Conservation (phyloP, 2,888 invertebrate species). For the Unio delphinus region DNA sequence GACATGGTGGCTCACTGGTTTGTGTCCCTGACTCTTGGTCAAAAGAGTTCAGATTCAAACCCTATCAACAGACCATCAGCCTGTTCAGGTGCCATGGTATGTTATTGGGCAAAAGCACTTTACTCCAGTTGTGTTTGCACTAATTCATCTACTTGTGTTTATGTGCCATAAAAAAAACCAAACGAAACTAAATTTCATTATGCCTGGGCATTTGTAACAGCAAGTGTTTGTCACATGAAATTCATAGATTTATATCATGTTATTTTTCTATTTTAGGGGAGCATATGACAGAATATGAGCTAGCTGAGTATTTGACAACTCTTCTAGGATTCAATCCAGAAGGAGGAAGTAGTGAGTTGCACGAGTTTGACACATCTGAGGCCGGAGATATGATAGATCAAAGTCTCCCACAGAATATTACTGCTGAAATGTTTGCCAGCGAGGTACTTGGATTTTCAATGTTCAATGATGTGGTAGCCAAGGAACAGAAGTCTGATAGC, state of each 20-base stretch:
- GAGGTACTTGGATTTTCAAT: conserved; percentile 68
- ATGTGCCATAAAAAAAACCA: no score
- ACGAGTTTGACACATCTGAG: conserved; percentile 56
- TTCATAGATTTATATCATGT: neutral
- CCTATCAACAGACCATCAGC: no score
- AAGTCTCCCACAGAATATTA: conserved; percentile 65
- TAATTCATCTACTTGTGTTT: no score
- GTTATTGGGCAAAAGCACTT: no score
- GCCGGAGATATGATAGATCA: conserved; percentile 66
- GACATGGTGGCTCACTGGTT: no score
- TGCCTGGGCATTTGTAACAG: neutral
- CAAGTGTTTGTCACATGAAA: neutral
- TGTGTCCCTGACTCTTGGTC: no score
- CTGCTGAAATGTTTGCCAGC: conserved; percentile 65
- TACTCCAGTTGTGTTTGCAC: no score
- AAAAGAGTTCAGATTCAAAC: no score
- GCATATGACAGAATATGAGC: conserved; percentile 70
- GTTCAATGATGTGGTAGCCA: conserved; percentile 9
- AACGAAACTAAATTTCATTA: no score
- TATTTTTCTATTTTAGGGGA: conserved; percentile 59
- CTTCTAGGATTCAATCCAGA: conserved; percentile 68
- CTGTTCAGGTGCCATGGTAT: no score
- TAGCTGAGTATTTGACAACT: conserved; percentile 70
- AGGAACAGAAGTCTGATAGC: no score
- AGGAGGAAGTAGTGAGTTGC: conserved; percentile 68